Evolutionary conservation across 2,888 invertebrate species (phyloP), one percentile per base, ranked within the genome.

Genomic region (Lucinisca nassula): DNA sequence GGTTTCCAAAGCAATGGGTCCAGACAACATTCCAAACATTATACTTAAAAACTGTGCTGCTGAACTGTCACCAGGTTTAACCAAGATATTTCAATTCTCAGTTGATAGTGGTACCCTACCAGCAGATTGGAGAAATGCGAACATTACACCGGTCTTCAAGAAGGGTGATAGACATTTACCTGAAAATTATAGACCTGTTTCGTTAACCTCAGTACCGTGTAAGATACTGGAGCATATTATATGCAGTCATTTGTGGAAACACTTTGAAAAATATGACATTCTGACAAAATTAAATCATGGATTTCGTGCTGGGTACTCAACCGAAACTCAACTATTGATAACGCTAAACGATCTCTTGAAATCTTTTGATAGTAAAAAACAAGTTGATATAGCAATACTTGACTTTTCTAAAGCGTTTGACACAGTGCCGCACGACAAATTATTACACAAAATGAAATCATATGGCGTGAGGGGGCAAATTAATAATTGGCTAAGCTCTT

Each of bases 151-250:
- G 32, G 30, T 58, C 0, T 77, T 58, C 27, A 81, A 58, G 51
- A 78, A 55, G 51, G 72, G 67, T n/a, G 30, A 76, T 55, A 49
- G 67, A 38, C 51, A 67, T 8, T 21, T 45, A n/a, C 21, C 77
- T 49, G 58, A 35, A 58, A 77, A 77, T 49, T 51, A 77, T 37
- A 51, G 77, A 37, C 58, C 77, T 35, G 77, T 55, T 0, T 77
- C 77, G 4, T 77, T 74, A n/a, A 84, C 67, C 21, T 75, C 67
- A 24, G 79, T 84, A 30, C 4, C 76, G 24, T 78, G 38, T 40
- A 77, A 81, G 67, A 70, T 40, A 32, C n/a, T 78, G 35, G 85
- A 82, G 45, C 67, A 79, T 55, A 79, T 84, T 12, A 84, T 84
- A 21, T 84, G 74, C 35, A 79, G 61, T 40, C 83, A 83, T 38